phyloP scores from a whole-genome alignment of 2,888 invertebrate species.

The Iphiclides podalirius region DNA sequence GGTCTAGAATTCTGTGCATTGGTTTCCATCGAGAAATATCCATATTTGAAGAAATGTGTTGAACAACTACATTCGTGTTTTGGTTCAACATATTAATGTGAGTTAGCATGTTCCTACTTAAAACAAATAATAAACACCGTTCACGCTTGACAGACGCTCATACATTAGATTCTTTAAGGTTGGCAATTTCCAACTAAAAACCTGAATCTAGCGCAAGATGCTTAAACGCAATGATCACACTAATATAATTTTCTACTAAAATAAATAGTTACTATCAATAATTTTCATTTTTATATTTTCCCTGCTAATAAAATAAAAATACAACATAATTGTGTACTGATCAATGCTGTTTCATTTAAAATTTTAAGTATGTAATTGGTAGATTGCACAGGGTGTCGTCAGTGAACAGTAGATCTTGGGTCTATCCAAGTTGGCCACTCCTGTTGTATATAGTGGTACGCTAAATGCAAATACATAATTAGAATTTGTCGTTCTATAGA shows the following conservation, averaged over 20 bases:
- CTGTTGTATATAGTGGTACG: slow-evolving; percentile 32
- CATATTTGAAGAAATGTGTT: slow-evolving; percentile 35
- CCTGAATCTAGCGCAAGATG: slow-evolving; percentile 32
- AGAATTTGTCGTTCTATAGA: too few relatives aligned
- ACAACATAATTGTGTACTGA: slow-evolving; percentile 14
- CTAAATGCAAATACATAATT: too few relatives aligned
- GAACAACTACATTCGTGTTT: slow-evolving; percentile 33
- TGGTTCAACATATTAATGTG: slow-evolving; percentile 33
- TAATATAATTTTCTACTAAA: slow-evolving; percentile 28
- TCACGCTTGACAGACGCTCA: slow-evolving; percentile 32
- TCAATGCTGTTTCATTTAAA: slow-evolving; percentile 28
- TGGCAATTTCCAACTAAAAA: slow-evolving; percentile 34
- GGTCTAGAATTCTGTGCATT: slow-evolving; percentile 34
- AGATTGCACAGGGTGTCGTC: slow-evolving; percentile 30
- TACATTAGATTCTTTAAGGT: slow-evolving; percentile 31
- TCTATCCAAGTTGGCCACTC: slow-evolving; percentile 30
- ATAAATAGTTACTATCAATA: slow-evolving; percentile 10
- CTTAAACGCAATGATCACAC: slow-evolving; percentile 31
- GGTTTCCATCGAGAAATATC: slow-evolving; percentile 35
- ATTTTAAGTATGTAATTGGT: slow-evolving; percentile 29
- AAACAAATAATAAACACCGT: slow-evolving; percentile 34
- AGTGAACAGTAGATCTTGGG: slow-evolving; percentile 29
- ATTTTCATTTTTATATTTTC: background rate
- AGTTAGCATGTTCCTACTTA: slow-evolving; percentile 33
- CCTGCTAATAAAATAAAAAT: background rate